These are phyloP conservation scores for Hydrolagus colliei DNA, from an alignment of 2,797 vertebrate genomes.

Conservation along the genomic window DNA sequence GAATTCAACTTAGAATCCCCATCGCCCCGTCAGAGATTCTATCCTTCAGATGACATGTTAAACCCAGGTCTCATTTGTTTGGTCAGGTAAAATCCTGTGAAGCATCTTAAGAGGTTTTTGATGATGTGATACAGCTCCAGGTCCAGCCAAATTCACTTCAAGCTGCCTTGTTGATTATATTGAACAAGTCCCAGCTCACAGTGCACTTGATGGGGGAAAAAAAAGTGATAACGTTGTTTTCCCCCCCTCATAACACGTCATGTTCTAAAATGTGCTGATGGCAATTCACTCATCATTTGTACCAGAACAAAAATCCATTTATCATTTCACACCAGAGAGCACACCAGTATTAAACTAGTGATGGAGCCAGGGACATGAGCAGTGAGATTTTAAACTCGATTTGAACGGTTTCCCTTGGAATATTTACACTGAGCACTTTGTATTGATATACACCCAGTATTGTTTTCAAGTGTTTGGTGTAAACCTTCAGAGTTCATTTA, in stretches of 20 bases:
- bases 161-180: background rate
- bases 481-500: background rate
- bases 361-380: background rate
- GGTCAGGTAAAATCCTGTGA: no score
- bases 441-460: background rate
- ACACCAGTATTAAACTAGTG: background rate
- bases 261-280: background rate
- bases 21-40: no score
- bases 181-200: background rate
- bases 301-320: background rate
- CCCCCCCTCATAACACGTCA: background rate
- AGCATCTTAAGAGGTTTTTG: no score
- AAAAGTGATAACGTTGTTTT: background rate
- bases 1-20: no score
- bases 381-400: background rate
- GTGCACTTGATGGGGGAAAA: background rate
- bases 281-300: background rate
- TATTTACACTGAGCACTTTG: background rate
- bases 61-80: no score
- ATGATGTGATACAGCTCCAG: no score
- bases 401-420: background rate
- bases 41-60: no score
- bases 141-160: background rate
- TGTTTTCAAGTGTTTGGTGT: background rate
- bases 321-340: background rate